Conservation (phyloP, 2,113 vertebrate species). For the Sardina pilchardus region DNA sequence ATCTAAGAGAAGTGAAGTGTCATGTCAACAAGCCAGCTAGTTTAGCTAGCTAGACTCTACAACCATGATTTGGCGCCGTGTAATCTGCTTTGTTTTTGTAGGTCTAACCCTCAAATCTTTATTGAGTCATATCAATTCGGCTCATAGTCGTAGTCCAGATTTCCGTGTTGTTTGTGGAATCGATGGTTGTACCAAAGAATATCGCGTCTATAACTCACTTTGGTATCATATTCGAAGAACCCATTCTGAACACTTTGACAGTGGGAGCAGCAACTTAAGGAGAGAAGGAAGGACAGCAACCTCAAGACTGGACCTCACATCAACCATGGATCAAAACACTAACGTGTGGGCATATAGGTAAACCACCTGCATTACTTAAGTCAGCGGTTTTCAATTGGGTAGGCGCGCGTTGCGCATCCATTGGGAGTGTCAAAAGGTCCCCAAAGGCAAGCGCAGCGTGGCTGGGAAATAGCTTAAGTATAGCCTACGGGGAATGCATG, state of each 20-base stretch:
- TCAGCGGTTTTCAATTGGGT: background rate
- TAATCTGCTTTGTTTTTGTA: slow-evolving; percentile 29
- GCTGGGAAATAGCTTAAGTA: background rate
- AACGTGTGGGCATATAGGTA: background rate
- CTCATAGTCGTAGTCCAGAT: slow-evolving; percentile 28
- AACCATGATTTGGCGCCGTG: slow-evolving; percentile 22
- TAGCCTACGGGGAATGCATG: too few species aligned
- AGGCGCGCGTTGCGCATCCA: background rate
- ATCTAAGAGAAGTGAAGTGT: background rate
- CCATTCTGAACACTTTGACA: slow-evolving; percentile 23
- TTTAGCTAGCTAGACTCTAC: background rate
- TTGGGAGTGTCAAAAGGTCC: background rate
- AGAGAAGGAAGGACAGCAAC: background rate
- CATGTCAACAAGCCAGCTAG: background rate
- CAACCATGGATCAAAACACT: background rate
- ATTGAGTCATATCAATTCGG: slow-evolving; percentile 32
- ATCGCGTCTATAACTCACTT: slow-evolving; percentile 26
- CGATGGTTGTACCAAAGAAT: slow-evolving; percentile 19
- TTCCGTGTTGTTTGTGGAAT: slow-evolving; percentile 21
- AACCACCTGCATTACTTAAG: background rate
- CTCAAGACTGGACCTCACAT: background rate
- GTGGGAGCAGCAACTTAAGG: slow-evolving; percentile 3
- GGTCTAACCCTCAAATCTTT: slow-evolving; percentile 31
- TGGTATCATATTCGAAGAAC: slow-evolving; percentile 23
- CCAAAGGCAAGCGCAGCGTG: background rate